phyloP scores from a whole-genome alignment of 2,888 invertebrate genomes.

The Bembecia ichneumoniformis region DNA sequence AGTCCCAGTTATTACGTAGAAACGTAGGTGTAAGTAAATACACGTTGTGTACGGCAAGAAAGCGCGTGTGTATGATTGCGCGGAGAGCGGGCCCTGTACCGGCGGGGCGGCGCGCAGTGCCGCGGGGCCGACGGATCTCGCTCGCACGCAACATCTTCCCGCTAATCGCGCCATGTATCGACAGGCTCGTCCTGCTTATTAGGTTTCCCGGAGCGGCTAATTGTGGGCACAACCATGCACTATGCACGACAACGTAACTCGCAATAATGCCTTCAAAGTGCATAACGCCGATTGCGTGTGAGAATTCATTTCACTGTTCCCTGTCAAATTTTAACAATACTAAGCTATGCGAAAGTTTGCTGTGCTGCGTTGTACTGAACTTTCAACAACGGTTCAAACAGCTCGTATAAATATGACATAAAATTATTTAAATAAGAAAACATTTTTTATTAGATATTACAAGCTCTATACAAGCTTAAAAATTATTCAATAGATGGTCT shows the following conservation, averaged over 20 bases:
- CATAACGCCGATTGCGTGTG: background rate
- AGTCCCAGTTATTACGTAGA: background rate
- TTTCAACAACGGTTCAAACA: no score
- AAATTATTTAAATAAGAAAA: no score
- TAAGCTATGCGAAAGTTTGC: no score
- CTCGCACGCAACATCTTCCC: slow-evolving; percentile 54
- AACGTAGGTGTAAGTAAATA: background rate
- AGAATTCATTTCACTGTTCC: no score
- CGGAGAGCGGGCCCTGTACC: slow-evolving; percentile 19
- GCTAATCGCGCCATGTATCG: slow-evolving; percentile 56
- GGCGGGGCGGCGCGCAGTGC: slow-evolving; percentile 13
- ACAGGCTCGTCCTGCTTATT: slow-evolving; percentile 47
- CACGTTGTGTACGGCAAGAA: slow-evolving; percentile 15
- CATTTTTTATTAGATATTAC: no score
- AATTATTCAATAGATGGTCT: no score
- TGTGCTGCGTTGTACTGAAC: no score
- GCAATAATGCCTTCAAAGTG: background rate
- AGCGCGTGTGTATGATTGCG: slow-evolving; percentile 48
- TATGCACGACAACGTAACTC: background rate
- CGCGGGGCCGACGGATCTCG: slow-evolving; percentile 38
- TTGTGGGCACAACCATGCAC: slow-evolving; percentile 4
- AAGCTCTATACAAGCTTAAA: no score
- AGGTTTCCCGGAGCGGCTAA: slow-evolving; percentile 46
- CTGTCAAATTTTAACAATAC: no score
- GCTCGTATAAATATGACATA: no score